A percentile compares a stretch with the other conserved stretches of the same genome.
Evolutionary conservation across 92 coral and sea anemone species (phyloP).

Genomic region (Pocillopora grandis): DNA sequence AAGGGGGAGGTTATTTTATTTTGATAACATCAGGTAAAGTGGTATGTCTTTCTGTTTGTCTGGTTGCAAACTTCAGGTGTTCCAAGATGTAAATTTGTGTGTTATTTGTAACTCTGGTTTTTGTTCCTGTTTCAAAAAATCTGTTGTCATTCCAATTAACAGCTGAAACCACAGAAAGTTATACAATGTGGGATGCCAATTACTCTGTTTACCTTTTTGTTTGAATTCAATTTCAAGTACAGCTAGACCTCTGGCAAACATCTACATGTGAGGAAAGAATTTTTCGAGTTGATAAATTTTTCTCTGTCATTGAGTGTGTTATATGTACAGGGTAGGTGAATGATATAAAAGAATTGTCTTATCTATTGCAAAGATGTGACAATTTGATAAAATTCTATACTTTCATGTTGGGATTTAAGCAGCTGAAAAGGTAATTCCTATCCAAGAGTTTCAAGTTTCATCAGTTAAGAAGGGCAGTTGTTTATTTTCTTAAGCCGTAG

Average conservation of each 20-base stretch:
- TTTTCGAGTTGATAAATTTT: not conserved
- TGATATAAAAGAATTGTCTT: not conserved
- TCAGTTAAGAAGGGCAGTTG: constrained; percentile 7
- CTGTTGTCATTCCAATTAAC: constrained; percentile 31
- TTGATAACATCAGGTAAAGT: not conserved
- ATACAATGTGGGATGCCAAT: constrained; percentile 44
- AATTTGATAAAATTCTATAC: not conserved
- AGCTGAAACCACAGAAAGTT: constrained; percentile 28
- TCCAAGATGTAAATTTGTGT: not conserved
- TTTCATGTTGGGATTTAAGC: not conserved
- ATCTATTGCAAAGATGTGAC: not conserved
- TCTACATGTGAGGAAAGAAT: not conserved
- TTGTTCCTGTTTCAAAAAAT: not conserved
- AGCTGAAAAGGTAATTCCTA: constrained; percentile 13
- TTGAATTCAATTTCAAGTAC: constrained; percentile 52
- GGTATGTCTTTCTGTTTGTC: not conserved
- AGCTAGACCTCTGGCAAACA: not conserved
- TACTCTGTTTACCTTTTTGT: constrained; percentile 46
- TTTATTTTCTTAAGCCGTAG: not conserved
- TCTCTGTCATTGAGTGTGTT: not conserved
- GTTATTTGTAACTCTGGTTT: constrained; percentile 9
- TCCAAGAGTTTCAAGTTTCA: constrained; percentile 2
- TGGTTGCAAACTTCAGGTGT: constrained; percentile 13
- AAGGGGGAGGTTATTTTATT: constrained; percentile 6
- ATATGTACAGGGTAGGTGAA: not conserved